Evolutionary conservation across 1,140 invertebrate species (phyloP).

Genomic region (Heterodera carotae): DNA sequence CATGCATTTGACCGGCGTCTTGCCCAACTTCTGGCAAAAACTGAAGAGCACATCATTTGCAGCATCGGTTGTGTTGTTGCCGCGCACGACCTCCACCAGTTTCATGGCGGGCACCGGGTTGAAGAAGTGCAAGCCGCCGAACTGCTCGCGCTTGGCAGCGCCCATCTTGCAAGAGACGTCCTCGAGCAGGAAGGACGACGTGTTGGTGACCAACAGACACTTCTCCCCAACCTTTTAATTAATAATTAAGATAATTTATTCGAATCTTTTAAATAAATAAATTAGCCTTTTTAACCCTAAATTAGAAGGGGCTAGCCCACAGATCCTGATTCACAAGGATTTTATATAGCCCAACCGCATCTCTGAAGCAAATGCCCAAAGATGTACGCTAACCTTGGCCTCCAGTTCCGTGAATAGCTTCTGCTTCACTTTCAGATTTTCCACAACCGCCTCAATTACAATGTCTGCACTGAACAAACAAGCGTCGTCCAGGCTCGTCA

Average conservation of each 20-base stretch:
- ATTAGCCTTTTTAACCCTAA: too few species aligned
- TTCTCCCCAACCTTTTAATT: conserved; percentile 28
- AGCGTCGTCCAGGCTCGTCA: conserved; percentile 43
- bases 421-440: conserved; percentile 61
- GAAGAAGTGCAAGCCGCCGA: conserved; percentile 86
- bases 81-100: conserved; percentile 73
- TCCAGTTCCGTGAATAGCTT: conserved; percentile 40
- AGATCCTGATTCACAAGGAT: too few species aligned
- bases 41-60: conserved; percentile 75
- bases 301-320: too few species aligned
- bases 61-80: conserved; percentile 72
- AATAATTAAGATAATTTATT: neutral
- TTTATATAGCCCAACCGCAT: too few species aligned
- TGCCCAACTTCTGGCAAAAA: conserved; percentile 77
- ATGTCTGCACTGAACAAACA: conserved; percentile 52
- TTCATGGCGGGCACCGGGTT: conserved; percentile 90
- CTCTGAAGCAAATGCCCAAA: too few species aligned
- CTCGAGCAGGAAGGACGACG: conserved; percentile 80
- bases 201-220: conserved; percentile 79
- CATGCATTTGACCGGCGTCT: conserved; percentile 61
- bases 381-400: too few species aligned
- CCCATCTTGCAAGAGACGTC: conserved; percentile 75
- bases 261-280: neutral
- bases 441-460: conserved; percentile 60
- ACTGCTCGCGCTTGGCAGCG: conserved; percentile 69